Evolutionary conservation across 2,797 vertebrate species (phyloP).

Genomic region (Eurystomus glaucurus): DNA sequence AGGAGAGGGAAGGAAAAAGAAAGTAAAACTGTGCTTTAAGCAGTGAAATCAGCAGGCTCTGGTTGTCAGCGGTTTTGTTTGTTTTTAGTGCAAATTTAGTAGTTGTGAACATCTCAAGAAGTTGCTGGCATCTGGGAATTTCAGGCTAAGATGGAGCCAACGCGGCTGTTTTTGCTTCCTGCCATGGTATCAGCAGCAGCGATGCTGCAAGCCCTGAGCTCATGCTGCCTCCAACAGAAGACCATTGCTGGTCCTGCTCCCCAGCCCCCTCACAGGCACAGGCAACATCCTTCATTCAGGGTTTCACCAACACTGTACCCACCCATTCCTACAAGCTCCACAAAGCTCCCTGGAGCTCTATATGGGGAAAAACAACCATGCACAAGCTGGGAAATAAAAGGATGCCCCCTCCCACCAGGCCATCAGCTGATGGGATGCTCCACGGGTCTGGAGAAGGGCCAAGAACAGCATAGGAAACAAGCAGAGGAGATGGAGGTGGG

Average conservation of each 20-base stretch:
- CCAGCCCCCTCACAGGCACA: neutral
- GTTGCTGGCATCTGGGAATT: conserved; percentile 12
- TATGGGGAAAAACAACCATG: accelerated
- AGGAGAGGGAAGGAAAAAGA: neutral
- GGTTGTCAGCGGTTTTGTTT: neutral
- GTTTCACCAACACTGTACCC: too few relatives aligned
- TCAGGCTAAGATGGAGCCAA: neutral
- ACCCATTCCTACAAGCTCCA: neutral
- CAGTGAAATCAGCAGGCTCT: neutral
- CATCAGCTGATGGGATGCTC: neutral
- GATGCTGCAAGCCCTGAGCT: neutral
- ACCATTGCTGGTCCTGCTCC: neutral
- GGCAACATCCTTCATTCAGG: accelerated
- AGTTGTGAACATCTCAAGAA: conserved; percentile 3
- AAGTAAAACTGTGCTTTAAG: neutral
- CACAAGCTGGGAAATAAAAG: neutral
- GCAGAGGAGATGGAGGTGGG: neutral
- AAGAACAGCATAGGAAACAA: neutral
- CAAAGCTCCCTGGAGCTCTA: neutral
- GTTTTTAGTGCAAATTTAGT: neutral
- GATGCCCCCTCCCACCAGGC: neutral
- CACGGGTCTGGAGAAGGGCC: neutral
- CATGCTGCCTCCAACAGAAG: neutral
- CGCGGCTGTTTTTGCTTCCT: neutral
- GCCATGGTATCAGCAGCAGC: accelerated